Evolutionary conservation across 2,113 vertebrate species (phyloP).

Genomic region (Callorhinus ursinus): DNA sequence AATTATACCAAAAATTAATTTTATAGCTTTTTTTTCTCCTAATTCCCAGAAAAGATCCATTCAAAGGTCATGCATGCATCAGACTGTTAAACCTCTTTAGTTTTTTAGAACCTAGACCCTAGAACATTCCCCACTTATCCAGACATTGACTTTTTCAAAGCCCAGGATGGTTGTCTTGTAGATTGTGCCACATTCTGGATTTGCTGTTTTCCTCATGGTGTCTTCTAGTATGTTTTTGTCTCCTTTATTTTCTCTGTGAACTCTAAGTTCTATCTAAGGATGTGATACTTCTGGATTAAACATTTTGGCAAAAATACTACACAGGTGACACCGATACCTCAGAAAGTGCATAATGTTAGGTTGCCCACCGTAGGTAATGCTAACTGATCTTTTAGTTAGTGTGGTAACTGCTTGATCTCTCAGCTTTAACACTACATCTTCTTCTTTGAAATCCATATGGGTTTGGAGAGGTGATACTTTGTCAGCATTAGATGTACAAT

Average conservation of each 20-base stretch:
- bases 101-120: background rate
- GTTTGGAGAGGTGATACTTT: background rate
- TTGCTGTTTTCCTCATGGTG: background rate
- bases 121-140: background rate
- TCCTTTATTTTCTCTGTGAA: background rate
- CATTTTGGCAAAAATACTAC: background rate
- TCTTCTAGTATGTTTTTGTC: background rate
- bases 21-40: background rate
- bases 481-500: background rate
- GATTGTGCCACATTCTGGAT: background rate
- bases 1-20: background rate
- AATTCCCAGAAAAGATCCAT: background rate
- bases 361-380: background rate
- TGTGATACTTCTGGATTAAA: background rate
- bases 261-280: background rate
- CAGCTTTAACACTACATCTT: background rate
- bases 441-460: background rate
- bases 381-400: background rate
- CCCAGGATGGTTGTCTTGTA: background rate
- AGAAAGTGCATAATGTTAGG: background rate
- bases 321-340: background rate
- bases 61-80: background rate
- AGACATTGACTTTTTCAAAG: background rate
- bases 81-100: background rate
- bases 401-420: background rate